Evolutionary conservation across 2,113 vertebrate species (phyloP).

Genomic region (Loxodonta africana): DNA sequence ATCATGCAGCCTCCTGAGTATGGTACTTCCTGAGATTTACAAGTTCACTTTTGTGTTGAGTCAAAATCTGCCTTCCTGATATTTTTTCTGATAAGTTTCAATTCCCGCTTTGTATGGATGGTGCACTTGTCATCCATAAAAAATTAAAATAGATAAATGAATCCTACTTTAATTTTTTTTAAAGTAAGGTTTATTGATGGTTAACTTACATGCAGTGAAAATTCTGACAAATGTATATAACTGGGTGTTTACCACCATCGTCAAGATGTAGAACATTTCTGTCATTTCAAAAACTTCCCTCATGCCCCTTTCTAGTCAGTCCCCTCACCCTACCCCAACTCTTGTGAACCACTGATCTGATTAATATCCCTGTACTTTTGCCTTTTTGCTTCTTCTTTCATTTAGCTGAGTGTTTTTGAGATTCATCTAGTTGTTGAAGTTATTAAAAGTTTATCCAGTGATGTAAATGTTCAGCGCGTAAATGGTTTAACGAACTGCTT

Average conservation of each 20-base stretch:
- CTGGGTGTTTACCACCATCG: background rate
- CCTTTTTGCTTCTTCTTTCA: background rate
- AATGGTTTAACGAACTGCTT: background rate
- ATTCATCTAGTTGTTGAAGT: background rate
- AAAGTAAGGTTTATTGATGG: background rate
- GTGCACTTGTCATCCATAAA: background rate
- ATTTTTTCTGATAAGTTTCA: slow-evolving; percentile 4
- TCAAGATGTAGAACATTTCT: background rate
- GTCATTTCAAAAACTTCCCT: background rate
- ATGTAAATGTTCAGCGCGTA: background rate
- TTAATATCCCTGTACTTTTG: background rate
- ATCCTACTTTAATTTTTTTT: background rate
- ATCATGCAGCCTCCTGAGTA: background rate
- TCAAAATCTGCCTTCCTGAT: slow-evolving; percentile 53
- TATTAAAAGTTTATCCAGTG: background rate
- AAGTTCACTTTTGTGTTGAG: background rate
- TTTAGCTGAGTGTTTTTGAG: background rate
- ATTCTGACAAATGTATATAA: background rate
- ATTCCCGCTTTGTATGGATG: background rate
- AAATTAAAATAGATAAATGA: slow-evolving; percentile 3
- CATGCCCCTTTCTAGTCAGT: background rate
- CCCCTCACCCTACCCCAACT: background rate
- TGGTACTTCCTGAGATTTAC: slow-evolving; percentile 35
- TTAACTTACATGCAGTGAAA: background rate
- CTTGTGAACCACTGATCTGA: background rate